These are phyloP conservation scores for Kryptolebias marmoratus DNA, from an alignment of 2,113 vertebrate genomes.

Conservation along the genomic window DNA sequence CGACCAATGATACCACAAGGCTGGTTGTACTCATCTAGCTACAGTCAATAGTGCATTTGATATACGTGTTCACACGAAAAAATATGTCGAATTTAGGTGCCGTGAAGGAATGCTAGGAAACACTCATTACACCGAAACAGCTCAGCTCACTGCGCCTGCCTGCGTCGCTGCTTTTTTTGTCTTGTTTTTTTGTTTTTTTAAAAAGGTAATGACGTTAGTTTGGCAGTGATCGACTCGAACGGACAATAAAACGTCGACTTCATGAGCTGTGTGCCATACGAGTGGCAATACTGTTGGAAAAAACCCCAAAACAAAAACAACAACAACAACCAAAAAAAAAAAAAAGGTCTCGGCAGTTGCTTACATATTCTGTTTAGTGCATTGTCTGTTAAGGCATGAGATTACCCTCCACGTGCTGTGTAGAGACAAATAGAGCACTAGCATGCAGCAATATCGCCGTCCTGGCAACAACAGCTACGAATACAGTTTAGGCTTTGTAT, in stretches of 20 bases:
- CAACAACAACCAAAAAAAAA: too few species aligned
- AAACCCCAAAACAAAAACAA: background rate
- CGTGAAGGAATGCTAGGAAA: constrained; percentile 76
- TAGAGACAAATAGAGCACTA: constrained; percentile 77
- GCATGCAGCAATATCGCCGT: constrained; percentile 74
- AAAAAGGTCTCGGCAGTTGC: constrained; percentile 74
- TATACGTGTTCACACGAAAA: constrained; percentile 80
- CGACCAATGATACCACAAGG: constrained; percentile 78
- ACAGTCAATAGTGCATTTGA: constrained; percentile 84
- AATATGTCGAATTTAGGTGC: constrained; percentile 76
- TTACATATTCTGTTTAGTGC: constrained; percentile 77
- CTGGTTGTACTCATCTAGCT: constrained; percentile 79
- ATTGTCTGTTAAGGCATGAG: constrained; percentile 81
- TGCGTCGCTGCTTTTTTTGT: constrained; percentile 59
- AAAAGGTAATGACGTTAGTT: constrained; percentile 63
- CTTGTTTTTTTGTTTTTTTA: constrained; percentile 7
- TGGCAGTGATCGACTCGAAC: constrained; percentile 76
- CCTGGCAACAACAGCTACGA: constrained; percentile 73
- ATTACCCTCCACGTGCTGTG: constrained; percentile 78
- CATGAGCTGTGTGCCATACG: constrained; percentile 69
- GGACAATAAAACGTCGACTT: constrained; percentile 56
- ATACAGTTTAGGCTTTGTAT: constrained; percentile 69
- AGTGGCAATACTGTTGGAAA: constrained; percentile 76
- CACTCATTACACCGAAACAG: constrained; percentile 65
- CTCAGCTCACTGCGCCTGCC: constrained; percentile 22